Evolutionary conservation across 2,797 vertebrate genomes (phyloP).

Genomic region (Anguilla obscura): DNA sequence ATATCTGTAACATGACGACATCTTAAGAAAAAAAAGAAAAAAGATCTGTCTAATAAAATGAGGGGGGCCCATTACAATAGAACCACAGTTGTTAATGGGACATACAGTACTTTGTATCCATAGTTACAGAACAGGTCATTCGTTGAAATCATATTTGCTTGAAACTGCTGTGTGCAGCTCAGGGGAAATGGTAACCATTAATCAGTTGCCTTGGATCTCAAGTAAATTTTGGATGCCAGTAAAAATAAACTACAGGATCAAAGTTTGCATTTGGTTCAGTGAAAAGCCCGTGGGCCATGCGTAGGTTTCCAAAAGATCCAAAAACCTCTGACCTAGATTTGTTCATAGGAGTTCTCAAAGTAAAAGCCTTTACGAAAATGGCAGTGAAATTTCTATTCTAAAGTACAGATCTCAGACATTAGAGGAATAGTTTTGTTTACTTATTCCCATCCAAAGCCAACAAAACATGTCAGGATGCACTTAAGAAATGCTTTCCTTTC

Average conservation of each 20-base stretch:
- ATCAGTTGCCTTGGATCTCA: neutral
- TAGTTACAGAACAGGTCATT: neutral
- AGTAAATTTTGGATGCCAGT: neutral
- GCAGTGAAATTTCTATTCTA: neutral
- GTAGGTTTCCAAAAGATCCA: neutral
- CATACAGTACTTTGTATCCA: neutral
- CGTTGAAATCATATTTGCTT: neutral
- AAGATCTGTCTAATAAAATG: neutral
- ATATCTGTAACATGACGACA: neutral
- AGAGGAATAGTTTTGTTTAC: neutral
- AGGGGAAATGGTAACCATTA: neutral
- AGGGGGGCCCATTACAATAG: neutral
- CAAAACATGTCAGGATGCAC: neutral
- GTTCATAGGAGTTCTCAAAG: neutral
- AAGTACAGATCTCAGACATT: neutral
- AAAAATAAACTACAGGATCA: neutral
- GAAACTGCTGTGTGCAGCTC: neutral
- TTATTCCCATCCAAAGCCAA: neutral
- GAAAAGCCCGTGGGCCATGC: neutral
- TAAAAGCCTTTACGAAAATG: neutral
- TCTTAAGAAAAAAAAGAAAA: too few species aligned
- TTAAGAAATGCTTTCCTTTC: neutral
- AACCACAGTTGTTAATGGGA: neutral
- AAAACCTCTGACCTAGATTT: neutral
- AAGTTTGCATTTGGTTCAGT: neutral